Conservation (phyloP, 2,797 vertebrate genomes). For the Tapirus indicus region DNA sequence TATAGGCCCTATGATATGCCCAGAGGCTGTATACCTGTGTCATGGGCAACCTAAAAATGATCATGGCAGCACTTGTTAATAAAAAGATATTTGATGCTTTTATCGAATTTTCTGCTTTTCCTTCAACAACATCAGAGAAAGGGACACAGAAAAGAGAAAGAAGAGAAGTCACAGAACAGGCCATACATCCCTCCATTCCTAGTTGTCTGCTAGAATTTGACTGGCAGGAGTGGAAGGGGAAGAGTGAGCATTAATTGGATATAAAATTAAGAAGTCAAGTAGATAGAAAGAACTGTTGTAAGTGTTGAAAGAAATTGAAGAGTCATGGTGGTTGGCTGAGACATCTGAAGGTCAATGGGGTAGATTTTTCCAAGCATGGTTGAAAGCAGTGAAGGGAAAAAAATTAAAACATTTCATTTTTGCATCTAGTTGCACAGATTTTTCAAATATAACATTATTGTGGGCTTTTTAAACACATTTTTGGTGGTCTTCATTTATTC, state of each 20-base stretch:
- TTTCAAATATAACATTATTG: background rate
- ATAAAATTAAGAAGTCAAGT: background rate
- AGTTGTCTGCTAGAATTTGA: background rate
- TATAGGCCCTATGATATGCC: background rate
- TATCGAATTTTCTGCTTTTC: background rate
- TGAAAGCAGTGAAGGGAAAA: background rate
- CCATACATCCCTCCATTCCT: background rate
- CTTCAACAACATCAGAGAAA: background rate
- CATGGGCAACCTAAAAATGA: background rate
- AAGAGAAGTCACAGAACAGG: background rate
- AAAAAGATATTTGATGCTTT: background rate
- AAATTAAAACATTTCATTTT: background rate
- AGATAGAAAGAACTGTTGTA: background rate
- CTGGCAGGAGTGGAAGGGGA: background rate
- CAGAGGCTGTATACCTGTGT: background rate
- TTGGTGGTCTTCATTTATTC: background rate
- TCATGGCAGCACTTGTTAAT: background rate
- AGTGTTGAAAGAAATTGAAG: background rate
- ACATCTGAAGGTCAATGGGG: background rate
- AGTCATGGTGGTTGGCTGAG: background rate
- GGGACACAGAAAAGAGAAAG: background rate
- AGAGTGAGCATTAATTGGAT: background rate
- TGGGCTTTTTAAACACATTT: background rate
- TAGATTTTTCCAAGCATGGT: background rate
- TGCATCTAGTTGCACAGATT: background rate